phyloP scores from a whole-genome alignment of 2,797 vertebrate species.

The Echiichthys vipera region DNA sequence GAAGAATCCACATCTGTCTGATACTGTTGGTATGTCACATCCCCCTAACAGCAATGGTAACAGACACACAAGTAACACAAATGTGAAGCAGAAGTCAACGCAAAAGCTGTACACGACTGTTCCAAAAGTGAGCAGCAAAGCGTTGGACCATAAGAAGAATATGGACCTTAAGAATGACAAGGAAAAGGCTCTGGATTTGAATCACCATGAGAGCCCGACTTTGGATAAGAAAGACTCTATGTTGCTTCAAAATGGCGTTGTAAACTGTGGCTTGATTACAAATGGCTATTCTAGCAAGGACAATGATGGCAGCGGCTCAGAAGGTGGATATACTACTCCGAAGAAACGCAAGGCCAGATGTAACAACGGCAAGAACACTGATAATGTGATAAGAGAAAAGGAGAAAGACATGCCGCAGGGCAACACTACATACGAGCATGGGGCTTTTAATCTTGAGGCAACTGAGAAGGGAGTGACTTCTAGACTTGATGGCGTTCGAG shows the following conservation, averaged over 20 bases:
- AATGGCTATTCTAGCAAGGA: constrained; percentile 95
- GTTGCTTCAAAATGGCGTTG: constrained; percentile 91
- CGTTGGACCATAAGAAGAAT: constrained; percentile 88
- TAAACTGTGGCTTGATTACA: constrained; percentile 90
- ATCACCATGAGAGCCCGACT: constrained; percentile 67
- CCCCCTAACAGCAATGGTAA: constrained; percentile 89
- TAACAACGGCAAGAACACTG: constrained; percentile 90
- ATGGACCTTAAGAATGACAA: constrained; percentile 94
- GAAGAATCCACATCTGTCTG: constrained; percentile 84
- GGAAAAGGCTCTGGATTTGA: constrained; percentile 80
- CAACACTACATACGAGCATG: constrained; percentile 77
- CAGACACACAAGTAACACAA: constrained; percentile 86
- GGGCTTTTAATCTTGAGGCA: constrained; percentile 61
- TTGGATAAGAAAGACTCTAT: constrained; percentile 86
- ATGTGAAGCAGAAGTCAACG: constrained; percentile 84
- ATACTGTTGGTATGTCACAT: constrained; percentile 81
- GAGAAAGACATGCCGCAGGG: constrained; percentile 90
- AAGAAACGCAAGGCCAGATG: constrained; percentile 94
- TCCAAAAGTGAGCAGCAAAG: constrained; percentile 88
- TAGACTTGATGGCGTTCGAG: constrained; percentile 86
- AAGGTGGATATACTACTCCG: constrained; percentile 95
- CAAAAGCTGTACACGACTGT: constrained; percentile 85
- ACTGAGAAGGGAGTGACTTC: constrained; percentile 86
- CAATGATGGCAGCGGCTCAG: constrained; percentile 95
- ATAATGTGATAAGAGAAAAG: constrained; percentile 88